Conservation (phyloP, 92 coral and sea anemone genomes). For the Ricordea florida region DNA sequence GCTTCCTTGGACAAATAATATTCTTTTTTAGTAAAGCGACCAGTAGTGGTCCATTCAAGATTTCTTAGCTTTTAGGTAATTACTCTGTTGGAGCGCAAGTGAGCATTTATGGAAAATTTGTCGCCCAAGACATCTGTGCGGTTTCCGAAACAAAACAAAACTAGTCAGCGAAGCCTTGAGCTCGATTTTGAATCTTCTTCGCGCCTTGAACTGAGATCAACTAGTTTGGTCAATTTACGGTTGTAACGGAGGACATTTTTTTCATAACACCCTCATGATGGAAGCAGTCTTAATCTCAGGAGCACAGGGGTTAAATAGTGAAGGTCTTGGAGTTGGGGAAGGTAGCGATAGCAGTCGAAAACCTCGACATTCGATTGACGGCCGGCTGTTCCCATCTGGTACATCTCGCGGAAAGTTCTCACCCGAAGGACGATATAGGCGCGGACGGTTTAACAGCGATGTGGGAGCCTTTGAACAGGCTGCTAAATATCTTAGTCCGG, state of each 20-base stretch:
- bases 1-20: conserved; percentile 3
- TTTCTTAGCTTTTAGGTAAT: neutral
- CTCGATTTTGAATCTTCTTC: neutral
- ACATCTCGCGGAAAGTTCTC: conserved; percentile 38
- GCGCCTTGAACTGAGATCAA: no score
- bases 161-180: neutral
- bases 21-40: neutral
- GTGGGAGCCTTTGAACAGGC: conserved; percentile 70
- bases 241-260: no score
- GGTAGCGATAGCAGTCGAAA: conserved; percentile 63
- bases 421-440: conserved; percentile 47
- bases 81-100: conserved; percentile 10
- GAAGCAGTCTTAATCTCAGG: conserved; percentile 88
- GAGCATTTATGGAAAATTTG: conserved; percentile 15
- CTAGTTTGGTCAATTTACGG: no score
- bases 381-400: conserved; percentile 50
- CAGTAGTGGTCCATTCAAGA: neutral
- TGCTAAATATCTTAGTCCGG: conserved; percentile 50
- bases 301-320: conserved; percentile 75
- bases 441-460: conserved; percentile 54
- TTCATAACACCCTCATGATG: conserved; percentile 21
- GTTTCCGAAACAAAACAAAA: neutral
- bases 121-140: neutral
- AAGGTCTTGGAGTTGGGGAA: conserved; percentile 52
- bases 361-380: conserved; percentile 62